Evolutionary conservation across 1,140 invertebrate species (phyloP).

Genomic region (Drosophila sp.): DNA sequence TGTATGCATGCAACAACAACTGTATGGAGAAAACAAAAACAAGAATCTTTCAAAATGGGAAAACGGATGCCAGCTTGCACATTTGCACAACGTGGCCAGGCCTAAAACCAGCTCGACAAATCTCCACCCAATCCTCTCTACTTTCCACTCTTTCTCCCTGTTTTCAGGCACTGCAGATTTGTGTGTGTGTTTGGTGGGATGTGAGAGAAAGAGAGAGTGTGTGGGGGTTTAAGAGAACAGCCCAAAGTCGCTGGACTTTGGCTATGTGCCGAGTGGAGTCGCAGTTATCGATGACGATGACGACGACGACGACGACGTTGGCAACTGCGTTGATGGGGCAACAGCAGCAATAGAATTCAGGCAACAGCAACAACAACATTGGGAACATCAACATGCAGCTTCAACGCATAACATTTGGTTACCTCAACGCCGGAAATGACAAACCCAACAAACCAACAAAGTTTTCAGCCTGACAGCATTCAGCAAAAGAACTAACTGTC

Average conservation of each 20-base stretch:
- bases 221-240: constrained; percentile 45
- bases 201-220: constrained; percentile 39
- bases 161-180: constrained; percentile 2
- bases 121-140: not conserved
- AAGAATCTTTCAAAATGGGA: constrained; percentile 78
- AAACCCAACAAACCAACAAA: constrained; percentile 40
- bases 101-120: constrained; percentile 19
- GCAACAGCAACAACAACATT: constrained; percentile 35
- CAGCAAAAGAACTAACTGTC: constrained; percentile 38
- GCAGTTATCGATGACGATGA: constrained; percentile 64
- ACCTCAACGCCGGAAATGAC: constrained; percentile 78
- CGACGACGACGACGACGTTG: constrained; percentile 21
- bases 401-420: constrained; percentile 78
- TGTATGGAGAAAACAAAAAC: constrained; percentile 73
- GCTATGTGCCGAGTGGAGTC: constrained; percentile 22
- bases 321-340: constrained; percentile 22
- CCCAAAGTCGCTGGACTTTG: constrained; percentile 64
- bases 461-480: constrained; percentile 31
- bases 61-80: constrained; percentile 81
- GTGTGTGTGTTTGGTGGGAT: constrained; percentile 30
- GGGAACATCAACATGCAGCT: constrained; percentile 54
- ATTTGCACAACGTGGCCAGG: constrained; percentile 74
- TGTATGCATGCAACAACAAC: constrained; percentile 56
- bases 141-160: not conserved
- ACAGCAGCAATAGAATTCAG: constrained; percentile 28